Evolutionary conservation across 2,113 vertebrate genomes (phyloP).

Genomic region (Engraulis encrasicolus): DNA sequence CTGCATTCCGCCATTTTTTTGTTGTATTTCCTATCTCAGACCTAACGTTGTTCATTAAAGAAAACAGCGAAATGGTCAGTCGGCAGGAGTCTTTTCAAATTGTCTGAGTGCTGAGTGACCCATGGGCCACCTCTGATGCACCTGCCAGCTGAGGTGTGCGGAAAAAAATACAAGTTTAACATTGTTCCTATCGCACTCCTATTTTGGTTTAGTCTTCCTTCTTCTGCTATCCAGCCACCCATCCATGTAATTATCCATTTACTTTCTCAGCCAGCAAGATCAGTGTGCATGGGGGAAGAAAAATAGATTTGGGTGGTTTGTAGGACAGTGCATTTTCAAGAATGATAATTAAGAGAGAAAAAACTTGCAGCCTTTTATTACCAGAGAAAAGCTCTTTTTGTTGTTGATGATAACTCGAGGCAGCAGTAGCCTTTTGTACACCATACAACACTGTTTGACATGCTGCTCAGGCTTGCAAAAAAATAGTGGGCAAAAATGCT

Average conservation of each 20-base stretch:
- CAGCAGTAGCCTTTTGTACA: neutral
- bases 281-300: neutral
- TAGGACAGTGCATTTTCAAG: neutral
- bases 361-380: too few relatives aligned
- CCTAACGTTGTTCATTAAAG: too few relatives aligned
- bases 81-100: too few relatives aligned
- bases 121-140: too few relatives aligned
- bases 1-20: neutral
- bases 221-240: neutral
- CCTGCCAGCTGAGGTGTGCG: too few relatives aligned
- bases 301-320: neutral
- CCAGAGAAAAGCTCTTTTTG: neutral
- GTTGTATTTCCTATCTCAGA: too few relatives aligned
- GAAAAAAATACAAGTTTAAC: too few relatives aligned
- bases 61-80: too few relatives aligned
- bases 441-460: neutral
- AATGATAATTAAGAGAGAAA: neutral
- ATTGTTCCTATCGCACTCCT: neutral
- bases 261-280: neutral
- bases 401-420: neutral
- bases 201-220: neutral
- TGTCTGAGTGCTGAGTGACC: too few relatives aligned
- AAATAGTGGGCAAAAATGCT: neutral
- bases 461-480: neutral
- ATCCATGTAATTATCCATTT: neutral